Evolutionary conservation across 1,140 invertebrate genomes (phyloP).

Genomic region (Pectinophora gossypiella): DNA sequence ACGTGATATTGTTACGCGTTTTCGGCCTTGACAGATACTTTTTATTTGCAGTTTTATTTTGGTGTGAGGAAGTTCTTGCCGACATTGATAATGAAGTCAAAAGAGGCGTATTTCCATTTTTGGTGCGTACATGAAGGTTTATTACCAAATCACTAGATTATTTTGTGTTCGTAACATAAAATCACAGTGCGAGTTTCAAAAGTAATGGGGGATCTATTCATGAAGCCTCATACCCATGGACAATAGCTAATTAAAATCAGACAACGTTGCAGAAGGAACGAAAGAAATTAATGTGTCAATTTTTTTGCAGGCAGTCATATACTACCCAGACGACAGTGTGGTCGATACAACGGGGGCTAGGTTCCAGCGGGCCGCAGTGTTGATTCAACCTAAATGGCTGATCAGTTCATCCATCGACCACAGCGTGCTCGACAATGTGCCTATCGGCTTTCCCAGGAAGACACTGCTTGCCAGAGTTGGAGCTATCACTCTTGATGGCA

Average conservation of each 20-base stretch:
- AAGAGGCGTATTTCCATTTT: constrained; percentile 44
- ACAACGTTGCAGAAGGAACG: too few species aligned
- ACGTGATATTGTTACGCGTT: too few species aligned
- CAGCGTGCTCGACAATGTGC: constrained; percentile 12
- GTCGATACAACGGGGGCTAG: constrained; percentile 27
- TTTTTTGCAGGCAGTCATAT: constrained; percentile 46
- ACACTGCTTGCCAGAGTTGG: constrained; percentile 53
- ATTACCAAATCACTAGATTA: too few species aligned
- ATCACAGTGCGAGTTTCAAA: too few species aligned
- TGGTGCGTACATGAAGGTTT: too few species aligned
- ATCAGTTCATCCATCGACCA: constrained; percentile 41
- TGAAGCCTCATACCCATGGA: too few species aligned
- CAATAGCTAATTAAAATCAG: too few species aligned
- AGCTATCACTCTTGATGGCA: constrained; percentile 37
- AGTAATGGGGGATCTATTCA: too few species aligned
- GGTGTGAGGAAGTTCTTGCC: constrained; percentile 21
- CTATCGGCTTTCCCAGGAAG: constrained; percentile 42
- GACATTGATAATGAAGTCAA: constrained; percentile 40
- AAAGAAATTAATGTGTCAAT: too few species aligned
- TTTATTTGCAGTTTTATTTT: constrained; percentile 20
- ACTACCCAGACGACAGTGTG: constrained; percentile 48
- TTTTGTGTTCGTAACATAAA: too few species aligned
- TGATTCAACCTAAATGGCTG: constrained; percentile 47
- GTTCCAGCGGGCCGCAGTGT: constrained; percentile 39
- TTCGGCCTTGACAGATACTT: too few species aligned